Evolutionary conservation across 2,113 vertebrate genomes (phyloP), one percentile per base, ranked within the genome.

Genomic region (Pseudolaguvia tuberculata): DNA sequence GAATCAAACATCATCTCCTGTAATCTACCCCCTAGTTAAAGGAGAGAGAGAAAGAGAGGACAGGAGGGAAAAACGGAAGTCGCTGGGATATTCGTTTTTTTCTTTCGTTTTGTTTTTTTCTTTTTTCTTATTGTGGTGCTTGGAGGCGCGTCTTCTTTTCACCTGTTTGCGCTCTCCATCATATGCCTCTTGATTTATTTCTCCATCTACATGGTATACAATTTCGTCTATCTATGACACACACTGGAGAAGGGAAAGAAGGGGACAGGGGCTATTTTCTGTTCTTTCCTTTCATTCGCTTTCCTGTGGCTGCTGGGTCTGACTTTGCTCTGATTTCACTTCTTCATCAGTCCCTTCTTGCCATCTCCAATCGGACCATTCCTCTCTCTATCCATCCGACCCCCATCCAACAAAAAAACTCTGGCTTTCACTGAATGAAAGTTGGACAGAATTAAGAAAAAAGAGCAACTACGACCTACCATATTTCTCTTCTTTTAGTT

Each of bases 21-120:
- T 17, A 47, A 35, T 56, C 59, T 48, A 70, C 71, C 45, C 35
- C 15, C 67, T n/a, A 59, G 58, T 63, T 65, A 48, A 70, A 67
- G 73, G 51, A 75, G 68, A 72, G 83, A 85, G 77, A 79, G 76
- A 87, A 82, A 86, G 79, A 83, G 79, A 84, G 85, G 82, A 87
- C 82, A 86, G 83, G 87, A 88, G 73, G 75, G 77, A 90, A 89
- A 72, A 84, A 92, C 91, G 90, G 91, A 91, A 90, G 90, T 87
- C 89, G 87, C 90, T 90, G 90, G 91, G 91, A 86, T 92, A 91
- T 91, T 91, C 86, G 85, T 89, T 89, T 91, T 92, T 91, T 91
- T 92, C 87, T 92, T 91, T 88, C 88, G 89, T 86, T 91, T 91
- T 86, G 83, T 91, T 86, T 92, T 92, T 88, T 92, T 92, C 87